Percentiles rank a stretch among this genome's conserved stretches.
phyloP scores from a whole-genome alignment of 2,797 vertebrate genomes.

The Hybognathus amarus region DNA sequence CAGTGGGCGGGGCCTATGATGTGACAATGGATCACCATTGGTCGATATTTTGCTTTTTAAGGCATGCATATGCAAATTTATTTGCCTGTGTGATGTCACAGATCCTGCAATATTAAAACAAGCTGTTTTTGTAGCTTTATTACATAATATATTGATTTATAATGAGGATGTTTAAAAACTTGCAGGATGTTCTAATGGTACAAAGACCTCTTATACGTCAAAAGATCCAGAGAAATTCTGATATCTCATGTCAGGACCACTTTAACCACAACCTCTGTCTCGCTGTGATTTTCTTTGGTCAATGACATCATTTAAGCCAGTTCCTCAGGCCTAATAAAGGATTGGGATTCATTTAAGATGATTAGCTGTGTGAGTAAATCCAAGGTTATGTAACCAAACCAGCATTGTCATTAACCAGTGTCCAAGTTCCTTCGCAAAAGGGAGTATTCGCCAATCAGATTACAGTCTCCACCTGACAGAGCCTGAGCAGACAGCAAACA shows the following conservation, averaged over 20 bases:
- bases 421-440: not conserved
- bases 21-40: not conserved
- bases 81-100: not conserved
- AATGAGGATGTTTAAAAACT: too few species aligned
- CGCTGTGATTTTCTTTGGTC: constrained; percentile 16
- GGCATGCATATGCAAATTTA: not conserved
- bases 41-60: not conserved
- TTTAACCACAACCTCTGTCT: not conserved
- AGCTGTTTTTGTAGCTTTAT: not conserved
- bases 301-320: constrained; percentile 22
- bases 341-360: constrained; percentile 57
- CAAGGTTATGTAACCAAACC: constrained; percentile 43
- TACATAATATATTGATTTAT: not conserved
- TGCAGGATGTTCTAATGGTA: not conserved
- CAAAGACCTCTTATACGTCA: not conserved
- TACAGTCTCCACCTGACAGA: not conserved
- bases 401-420: constrained; percentile 15
- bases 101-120: not conserved
- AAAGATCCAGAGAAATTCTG: not conserved
- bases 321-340: constrained; percentile 34
- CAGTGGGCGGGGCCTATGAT: not conserved
- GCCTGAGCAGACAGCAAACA: not conserved
- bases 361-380: constrained; percentile 50
- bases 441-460: not conserved
- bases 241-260: not conserved